Evolutionary conservation across 1,140 invertebrate genomes (phyloP), one percentile per base, ranked within the genome.

Genomic region (Hirudo medicinalis): DNA sequence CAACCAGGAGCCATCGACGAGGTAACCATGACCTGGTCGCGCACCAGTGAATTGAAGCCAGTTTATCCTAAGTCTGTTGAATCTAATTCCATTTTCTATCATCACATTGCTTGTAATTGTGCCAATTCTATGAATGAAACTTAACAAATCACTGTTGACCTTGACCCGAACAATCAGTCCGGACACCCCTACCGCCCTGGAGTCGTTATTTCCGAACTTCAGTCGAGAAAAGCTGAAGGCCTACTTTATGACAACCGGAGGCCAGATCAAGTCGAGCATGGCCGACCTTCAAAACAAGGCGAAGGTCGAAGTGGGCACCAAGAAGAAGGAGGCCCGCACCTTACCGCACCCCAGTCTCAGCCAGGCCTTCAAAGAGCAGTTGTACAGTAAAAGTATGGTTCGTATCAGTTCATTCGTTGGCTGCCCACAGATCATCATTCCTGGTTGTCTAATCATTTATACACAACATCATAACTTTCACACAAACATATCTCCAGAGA

Each of bases 281-380:
- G 54, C 54, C 25, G 54, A 25, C 54, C 54, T 57, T 25, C 54
- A n/a, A 57, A 57, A 57, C 54, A 57, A 57, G 25, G 20, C 54
- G 2, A n/a, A 25, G 54, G 54, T 57, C 20, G 25, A 57, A 57
- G 25, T 57, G 20, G 54, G 25, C 54, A 25, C 20, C 2, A 20
- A 25, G 54, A 57, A 57, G 20, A 57, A 57, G 54, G 54, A n/a
- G 5, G 20, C 54, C 54, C 54, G 9, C 54, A 4, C 54, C 9
- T 57, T 57, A 57, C 54, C 54, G 2, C 25, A 20, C 25, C 20
- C 54, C 54, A 57, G 54, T n/a, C 20, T 25, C 54, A 57, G 54
- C 20, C 32, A 36, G 32, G 54, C 20, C 2, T n/a, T 20, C 20
- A 57, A n/a, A 57, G 25, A n/a, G 5, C 54, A 57, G 54, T n/a